Evolutionary conservation across 2,888 invertebrate genomes (phyloP), one percentile per base, ranked within the genome.

Genomic region (Pomacea canaliculata): DNA sequence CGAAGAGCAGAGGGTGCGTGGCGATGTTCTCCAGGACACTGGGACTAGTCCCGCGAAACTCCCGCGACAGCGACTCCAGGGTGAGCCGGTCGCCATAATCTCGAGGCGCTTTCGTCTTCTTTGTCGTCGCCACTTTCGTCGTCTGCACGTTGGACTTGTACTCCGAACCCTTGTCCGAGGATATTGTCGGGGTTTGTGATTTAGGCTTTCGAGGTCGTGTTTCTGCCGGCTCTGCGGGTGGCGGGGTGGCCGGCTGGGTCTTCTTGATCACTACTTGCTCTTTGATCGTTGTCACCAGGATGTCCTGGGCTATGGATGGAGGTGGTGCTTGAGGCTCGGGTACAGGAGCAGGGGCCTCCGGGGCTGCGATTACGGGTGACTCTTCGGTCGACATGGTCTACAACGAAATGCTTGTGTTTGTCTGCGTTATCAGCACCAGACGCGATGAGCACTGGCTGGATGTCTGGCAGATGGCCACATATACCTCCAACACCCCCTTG

Each of bases 21-120:
- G 86, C 85, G 63, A 88, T 88, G 70, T 84, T 85, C 79, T 88
- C 87, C 69, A 88, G 78, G 19, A 88, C 88, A 49, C 84, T 82
- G 48, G 87, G 88, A 75, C 85, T 87, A 23, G 85, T 85, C 67
- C 87, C 86, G 63, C 86, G 81, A 77, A 86, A 87, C 60, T 86
- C 86, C 65, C 85, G 80, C 70, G 76, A 80, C 73, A 87, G 71
- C 16, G 76, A 72, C 13, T 60, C 76, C 12, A 77, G 80, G 12
- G 80, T 76, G 18, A 82, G 75, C 37, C 79, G 76, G 71, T 80
- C 78, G n/a, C 77, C 76, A 70, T 80, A 76, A 19, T 79, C 79
- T n/a, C 77, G 68, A 37, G 77, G 67, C 9, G 76, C 75, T 18
- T 73, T 66, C 49, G 59, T 56, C 16, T 71, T 69, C 70, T 70